Percentiles rank a stretch among this genome's conserved stretches.
phyloP scores from a whole-genome alignment of 2,797 vertebrate species.

The Remorina albescens region DNA sequence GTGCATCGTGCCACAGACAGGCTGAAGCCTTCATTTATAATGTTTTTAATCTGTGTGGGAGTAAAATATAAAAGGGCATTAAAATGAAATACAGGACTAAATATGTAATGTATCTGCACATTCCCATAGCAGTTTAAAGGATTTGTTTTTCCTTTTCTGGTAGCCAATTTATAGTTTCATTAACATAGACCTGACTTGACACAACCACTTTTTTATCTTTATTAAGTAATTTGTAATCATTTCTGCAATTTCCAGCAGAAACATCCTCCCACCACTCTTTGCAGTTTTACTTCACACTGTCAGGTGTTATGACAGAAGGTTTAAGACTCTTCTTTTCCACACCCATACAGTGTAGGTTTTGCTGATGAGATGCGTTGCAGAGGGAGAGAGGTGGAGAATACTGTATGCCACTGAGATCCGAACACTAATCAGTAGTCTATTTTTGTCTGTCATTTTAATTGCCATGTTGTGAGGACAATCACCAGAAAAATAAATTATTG shows the following conservation, averaged over 20 bases:
- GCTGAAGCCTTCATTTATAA: background rate
- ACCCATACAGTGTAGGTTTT: constrained; percentile 6
- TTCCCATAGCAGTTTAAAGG: background rate
- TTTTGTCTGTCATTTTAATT: constrained; percentile 36
- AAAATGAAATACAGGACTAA: background rate
- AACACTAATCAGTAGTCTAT: constrained; percentile 40
- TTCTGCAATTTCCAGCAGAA: constrained; percentile 9
- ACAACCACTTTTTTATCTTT: background rate
- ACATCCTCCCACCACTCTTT: constrained; percentile 18
- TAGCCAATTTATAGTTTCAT: background rate
- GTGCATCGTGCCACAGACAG: background rate
- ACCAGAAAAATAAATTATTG: constrained; percentile 20
- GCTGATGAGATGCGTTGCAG: constrained; percentile 25
- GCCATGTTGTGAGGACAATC: constrained; percentile 33
- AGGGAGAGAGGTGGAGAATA: constrained; percentile 11
- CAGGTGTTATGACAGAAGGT: constrained; percentile 15
- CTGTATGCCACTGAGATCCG: constrained; percentile 25
- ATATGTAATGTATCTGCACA: background rate
- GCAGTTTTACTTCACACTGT: constrained; percentile 7
- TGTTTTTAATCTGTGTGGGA: background rate
- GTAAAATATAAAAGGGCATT: background rate
- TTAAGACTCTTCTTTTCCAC: constrained; percentile 3
- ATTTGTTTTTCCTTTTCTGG: background rate
- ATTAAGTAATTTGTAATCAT: constrained; percentile 27
- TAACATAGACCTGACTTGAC: background rate